Evolutionary conservation across 2,797 vertebrate genomes (phyloP).

Genomic region (Protosalanx chinensis): DNA sequence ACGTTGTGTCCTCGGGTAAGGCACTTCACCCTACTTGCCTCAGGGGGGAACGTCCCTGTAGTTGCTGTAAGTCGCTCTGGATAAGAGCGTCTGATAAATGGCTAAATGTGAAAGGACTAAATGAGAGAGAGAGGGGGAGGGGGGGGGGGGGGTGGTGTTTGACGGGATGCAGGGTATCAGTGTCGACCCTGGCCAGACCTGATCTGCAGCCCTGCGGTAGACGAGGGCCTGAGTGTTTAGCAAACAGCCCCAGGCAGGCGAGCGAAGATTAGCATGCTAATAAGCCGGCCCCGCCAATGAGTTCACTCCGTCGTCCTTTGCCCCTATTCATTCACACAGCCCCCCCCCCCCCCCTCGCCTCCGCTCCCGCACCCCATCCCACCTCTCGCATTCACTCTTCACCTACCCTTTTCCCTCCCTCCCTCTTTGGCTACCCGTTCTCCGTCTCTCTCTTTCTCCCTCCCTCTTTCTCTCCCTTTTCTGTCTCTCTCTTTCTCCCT

Average conservation of each 20-base stretch:
- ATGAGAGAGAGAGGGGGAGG: not conserved
- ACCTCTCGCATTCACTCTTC: constrained; percentile 13
- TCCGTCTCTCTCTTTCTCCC: not conserved
- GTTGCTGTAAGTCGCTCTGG: too few relatives aligned
- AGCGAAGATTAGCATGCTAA: constrained; percentile 63
- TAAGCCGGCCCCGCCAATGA: constrained; percentile 34
- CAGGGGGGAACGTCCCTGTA: too few relatives aligned
- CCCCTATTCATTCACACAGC: constrained; percentile 10
- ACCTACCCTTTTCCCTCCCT: not conserved
- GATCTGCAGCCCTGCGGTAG: not conserved
- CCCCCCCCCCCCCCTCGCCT: constrained; percentile 1
- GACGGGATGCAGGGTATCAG: constrained; percentile 28
- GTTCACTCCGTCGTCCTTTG: constrained; percentile 5
- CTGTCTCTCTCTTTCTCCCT: not conserved
- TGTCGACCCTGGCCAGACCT: constrained; percentile 35
- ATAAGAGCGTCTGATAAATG: not conserved
- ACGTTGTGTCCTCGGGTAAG: too few relatives aligned
- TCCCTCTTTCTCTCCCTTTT: not conserved
- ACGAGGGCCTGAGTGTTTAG: not conserved
- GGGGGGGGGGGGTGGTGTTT: constrained; percentile 2
- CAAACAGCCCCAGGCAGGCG: constrained; percentile 25
- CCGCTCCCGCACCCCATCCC: not conserved
- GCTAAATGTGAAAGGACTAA: not conserved
- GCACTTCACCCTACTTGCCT: too few relatives aligned
- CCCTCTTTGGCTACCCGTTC: constrained; percentile 7